Evolutionary conservation across 2,113 vertebrate genomes (phyloP).

Genomic region (Cnemophilus loriae): DNA sequence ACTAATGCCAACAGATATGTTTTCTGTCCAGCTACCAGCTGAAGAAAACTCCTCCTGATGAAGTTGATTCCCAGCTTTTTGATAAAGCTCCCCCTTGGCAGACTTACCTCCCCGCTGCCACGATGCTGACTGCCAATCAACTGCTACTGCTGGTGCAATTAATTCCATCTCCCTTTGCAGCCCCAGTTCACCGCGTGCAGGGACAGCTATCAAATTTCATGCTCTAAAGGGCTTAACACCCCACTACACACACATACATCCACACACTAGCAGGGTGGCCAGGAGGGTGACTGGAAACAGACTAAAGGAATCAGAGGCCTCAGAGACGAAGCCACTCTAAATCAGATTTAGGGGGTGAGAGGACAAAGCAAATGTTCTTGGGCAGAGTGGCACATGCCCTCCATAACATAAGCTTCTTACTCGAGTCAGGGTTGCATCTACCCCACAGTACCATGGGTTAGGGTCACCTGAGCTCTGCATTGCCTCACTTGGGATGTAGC

Average conservation of each 20-base stretch:
- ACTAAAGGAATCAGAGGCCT: neutral
- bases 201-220: conserved; percentile 23
- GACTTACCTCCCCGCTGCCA: neutral
- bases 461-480: neutral
- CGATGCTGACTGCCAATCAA: neutral
- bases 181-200: neutral
- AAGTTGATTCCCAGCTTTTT: neutral
- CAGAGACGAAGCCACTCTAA: neutral
- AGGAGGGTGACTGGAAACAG: neutral
- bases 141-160: neutral
- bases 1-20: neutral
- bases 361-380: neutral
- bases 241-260: neutral
- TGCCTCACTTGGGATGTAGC: neutral
- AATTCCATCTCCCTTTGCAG: conserved; percentile 17
- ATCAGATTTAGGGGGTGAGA: neutral
- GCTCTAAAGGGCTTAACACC: conserved; percentile 24
- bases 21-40: neutral
- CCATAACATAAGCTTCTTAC: neutral
- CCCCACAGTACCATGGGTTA: neutral
- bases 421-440: neutral
- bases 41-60: neutral
- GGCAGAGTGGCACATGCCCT: accelerated
- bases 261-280: neutral
- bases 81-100: neutral